Evolutionary conservation across 2,888 invertebrate genomes (phyloP), one percentile per base, ranked within the genome.

Genomic region (Prosopocoilus inquinatus): DNA sequence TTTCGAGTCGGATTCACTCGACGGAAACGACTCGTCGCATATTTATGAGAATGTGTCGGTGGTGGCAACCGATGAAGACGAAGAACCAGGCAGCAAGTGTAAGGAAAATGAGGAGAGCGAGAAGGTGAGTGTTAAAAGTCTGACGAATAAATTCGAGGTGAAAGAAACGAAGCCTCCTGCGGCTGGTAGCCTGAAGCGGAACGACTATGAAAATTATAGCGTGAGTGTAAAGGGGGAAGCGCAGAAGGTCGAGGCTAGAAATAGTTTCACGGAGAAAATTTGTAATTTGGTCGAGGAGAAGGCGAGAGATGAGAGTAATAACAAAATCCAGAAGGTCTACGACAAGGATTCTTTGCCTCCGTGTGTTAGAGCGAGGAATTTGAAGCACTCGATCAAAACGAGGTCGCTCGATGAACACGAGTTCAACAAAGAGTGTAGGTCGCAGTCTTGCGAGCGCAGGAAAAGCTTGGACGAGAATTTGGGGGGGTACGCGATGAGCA

Each of bases 351-450:
- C 76, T 64, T 68, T 82, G 55, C 84, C 85, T 2, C 85, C 85
- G 0, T 84, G 85, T 57, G 74, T 84, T 46, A 79, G 87, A 0
- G 85, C 87, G 0, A 81, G 83, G 64, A 81, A 81, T 13, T 78
- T 85, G 0, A 86, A 85, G 67, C 82, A 84, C 60, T 82, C 85
- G 0, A 76, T 79, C 50, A 87, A 84, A 68, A 86, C 88, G 33
- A 78, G 88, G 20, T 89, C 89, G 0, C 72, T 89, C 51, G 89
- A 89, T 71, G 89, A 89, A 66, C 87, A 86, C 61, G 88, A 87
- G 9, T 89, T 90, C 64, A 79, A 85, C 1, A 84, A 86, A 59
- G 88, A 88, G 69, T 88, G 86, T 62, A 84, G 84, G 9, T n/a
- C n/a, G 8, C 28, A 8, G 33, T 28, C 20, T 28, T 58, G 61